These are phyloP conservation scores for Hyperoplus lanceolatus DNA, from an alignment of 2,797 vertebrate species.

Conservation along the genomic window DNA sequence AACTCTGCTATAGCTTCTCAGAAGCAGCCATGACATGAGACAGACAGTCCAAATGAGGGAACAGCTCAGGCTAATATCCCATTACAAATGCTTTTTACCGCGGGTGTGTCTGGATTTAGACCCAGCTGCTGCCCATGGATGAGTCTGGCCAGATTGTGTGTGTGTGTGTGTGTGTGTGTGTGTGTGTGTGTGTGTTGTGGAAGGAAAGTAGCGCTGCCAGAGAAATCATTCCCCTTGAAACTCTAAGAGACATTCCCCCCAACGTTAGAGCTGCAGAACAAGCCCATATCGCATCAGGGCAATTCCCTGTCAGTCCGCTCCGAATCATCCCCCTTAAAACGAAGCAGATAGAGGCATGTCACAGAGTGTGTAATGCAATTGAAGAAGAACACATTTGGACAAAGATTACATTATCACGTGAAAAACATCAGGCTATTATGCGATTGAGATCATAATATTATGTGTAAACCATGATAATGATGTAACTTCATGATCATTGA, in stretches of 20 bases:
- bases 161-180: conserved; percentile 15
- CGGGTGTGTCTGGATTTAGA: conserved; percentile 65
- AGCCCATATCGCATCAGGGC: conserved; percentile 37
- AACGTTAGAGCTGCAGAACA: conserved; percentile 17
- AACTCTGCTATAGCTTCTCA: conserved; percentile 62
- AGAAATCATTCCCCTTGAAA: conserved; percentile 51
- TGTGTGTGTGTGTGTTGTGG: conserved; percentile 18
- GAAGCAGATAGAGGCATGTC: too few relatives aligned
- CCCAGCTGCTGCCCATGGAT: conserved; percentile 47
- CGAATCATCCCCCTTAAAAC: too few relatives aligned
- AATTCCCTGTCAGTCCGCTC: conserved; percentile 30
- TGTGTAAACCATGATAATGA: too few relatives aligned
- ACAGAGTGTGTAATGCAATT: too few relatives aligned
- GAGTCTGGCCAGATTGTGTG: conserved; percentile 43
- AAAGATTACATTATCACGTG: too few relatives aligned
- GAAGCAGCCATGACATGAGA: conserved; percentile 83
- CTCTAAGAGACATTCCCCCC: conserved; percentile 47
- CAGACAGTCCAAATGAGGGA: conserved; percentile 79
- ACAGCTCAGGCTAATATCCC: conserved; percentile 81
- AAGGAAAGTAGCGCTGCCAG: conserved; percentile 61
- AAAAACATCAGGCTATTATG: too few relatives aligned
- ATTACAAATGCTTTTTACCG: conserved; percentile 77
- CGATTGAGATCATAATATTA: too few relatives aligned
- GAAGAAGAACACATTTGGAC: too few relatives aligned
- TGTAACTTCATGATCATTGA: too few relatives aligned